Conservation (phyloP, 23 tunicate genomes). For the Trididemnum nubilum region DNA sequence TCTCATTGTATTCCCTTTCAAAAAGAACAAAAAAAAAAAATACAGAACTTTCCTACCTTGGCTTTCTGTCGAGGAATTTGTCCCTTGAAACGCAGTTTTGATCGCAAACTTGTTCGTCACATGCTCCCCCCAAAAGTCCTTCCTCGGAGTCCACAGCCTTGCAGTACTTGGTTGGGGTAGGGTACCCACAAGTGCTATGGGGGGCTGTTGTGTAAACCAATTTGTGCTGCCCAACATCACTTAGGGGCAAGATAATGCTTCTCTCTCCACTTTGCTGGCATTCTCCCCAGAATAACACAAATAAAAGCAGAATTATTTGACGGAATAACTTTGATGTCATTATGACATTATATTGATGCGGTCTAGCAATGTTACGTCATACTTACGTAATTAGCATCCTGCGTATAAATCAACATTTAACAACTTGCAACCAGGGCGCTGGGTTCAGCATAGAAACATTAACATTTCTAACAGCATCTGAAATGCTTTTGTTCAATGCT, state of each 20-base stretch:
- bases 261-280: slow-evolving; percentile 16
- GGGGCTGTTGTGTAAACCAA: slow-evolving; percentile 38
- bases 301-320: neutral
- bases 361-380: no score
- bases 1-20: no score
- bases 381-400: no score
- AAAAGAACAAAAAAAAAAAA: no score
- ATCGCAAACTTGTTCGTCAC: slow-evolving; percentile 41
- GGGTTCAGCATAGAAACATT: no score
- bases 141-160: slow-evolving; percentile 49
- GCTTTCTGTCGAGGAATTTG: neutral
- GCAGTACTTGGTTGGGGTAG: slow-evolving; percentile 47
- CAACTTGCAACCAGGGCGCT: no score
- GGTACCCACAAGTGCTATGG: slow-evolving; percentile 57
- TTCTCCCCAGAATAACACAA: neutral
- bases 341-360: no score
- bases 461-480: no score
- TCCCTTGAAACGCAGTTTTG: slow-evolving; percentile 71
- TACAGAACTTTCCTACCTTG: slow-evolving; percentile 3
- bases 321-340: no score
- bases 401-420: no score
- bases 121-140: slow-evolving; percentile 56
- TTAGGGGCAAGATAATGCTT: neutral
- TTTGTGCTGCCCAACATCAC: slow-evolving; percentile 54
- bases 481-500: no score